These are phyloP conservation scores for Pygoscelis antarcticus DNA, from an alignment of 2,113 vertebrate species.

Conservation along the genomic window DNA sequence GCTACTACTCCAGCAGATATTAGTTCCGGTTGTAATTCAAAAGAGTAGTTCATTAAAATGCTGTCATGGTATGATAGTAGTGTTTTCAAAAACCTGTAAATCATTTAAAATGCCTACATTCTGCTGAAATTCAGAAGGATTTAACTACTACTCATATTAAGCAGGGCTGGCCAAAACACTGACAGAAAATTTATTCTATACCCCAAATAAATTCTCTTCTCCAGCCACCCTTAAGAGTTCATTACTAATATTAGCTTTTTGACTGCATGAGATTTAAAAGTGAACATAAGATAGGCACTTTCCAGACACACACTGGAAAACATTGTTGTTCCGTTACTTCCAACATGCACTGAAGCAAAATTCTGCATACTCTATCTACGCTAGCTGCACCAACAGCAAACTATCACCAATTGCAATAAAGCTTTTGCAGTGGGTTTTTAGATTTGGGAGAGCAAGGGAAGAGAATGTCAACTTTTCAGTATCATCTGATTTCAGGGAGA, in stretches of 20 bases:
- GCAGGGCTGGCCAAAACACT: not conserved
- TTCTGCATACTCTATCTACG: not conserved
- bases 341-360: not conserved
- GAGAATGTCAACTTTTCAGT: not conserved
- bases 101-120: not conserved
- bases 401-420: not conserved
- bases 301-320: not conserved
- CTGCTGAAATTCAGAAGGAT: not conserved
- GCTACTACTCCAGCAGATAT: conserved; percentile 12
- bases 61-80: not conserved
- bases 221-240: not conserved
- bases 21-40: conserved; percentile 7
- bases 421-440: not conserved
- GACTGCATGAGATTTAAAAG: not conserved
- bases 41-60: conserved; percentile 23
- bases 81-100: conserved; percentile 10
- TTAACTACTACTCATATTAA: not conserved
- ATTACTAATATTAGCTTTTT: not conserved
- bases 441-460: not conserved
- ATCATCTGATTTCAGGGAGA: not conserved
- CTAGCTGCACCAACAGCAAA: not conserved
- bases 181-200: not conserved
- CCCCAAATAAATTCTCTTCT: not conserved
- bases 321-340: not conserved
- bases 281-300: not conserved